These are phyloP conservation scores for Imbricaverruca yamaguchii DNA, from an alignment of 2,888 invertebrate genomes.

Conservation along the genomic window DNA sequence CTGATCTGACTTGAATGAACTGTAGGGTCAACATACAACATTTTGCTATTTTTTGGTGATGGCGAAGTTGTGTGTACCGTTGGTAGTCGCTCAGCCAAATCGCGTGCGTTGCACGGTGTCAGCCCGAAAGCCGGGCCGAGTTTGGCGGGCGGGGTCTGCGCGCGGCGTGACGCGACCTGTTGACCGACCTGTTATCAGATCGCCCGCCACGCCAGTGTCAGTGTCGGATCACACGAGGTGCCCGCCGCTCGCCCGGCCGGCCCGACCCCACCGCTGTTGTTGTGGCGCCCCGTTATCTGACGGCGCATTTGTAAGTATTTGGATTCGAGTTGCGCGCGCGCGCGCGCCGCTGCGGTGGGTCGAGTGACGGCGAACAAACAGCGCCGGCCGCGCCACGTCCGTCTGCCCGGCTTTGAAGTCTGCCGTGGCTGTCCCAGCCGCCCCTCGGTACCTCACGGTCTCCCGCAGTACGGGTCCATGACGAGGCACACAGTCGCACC, in stretches of 20 bases:
- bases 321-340: neutral
- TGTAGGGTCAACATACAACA: too few relatives aligned
- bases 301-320: conserved; percentile 3
- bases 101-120: too few relatives aligned
- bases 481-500: neutral
- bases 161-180: too few relatives aligned
- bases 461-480: neutral
- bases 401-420: neutral
- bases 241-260: neutral
- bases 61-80: too few relatives aligned
- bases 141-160: too few relatives aligned
- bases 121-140: too few relatives aligned
- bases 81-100: too few relatives aligned
- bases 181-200: too few relatives aligned
- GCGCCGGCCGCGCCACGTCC: neutral
- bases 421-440: neutral
- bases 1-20: too few relatives aligned
- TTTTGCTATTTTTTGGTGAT: too few relatives aligned
- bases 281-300: neutral
- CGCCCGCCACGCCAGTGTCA: neutral
- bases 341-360: neutral
- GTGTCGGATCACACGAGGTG: neutral
- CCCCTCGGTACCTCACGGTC: neutral
- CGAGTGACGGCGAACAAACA: neutral
- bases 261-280: neutral